Percentiles rank a stretch among this genome's conserved stretches.
These are phyloP conservation scores for Cerastis leucographa DNA, from an alignment of 2,888 invertebrate genomes.

Conservation along the genomic window DNA sequence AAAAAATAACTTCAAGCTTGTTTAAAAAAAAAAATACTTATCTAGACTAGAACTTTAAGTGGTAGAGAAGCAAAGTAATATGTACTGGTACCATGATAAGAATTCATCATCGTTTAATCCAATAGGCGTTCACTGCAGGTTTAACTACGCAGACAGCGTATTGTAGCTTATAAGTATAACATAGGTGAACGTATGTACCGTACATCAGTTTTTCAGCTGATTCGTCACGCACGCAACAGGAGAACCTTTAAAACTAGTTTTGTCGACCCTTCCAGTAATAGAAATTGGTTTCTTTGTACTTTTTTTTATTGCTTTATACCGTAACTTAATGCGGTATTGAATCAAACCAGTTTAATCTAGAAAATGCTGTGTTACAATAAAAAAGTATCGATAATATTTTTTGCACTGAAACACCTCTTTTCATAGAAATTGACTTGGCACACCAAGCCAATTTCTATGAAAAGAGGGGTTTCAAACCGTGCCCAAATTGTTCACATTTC, in stretches of 20 bases:
- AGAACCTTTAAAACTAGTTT: not conserved
- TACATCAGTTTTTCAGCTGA: not conserved
- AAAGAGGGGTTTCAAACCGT: slow-evolving; percentile 28
- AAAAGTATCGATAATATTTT: slow-evolving; percentile 33
- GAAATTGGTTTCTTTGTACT: slow-evolving; percentile 16
- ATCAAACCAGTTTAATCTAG: slow-evolving; percentile 8
- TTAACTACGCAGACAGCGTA: too few species aligned
- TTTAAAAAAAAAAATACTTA: too few species aligned
- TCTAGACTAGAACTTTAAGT: not conserved
- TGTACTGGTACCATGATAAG: too few species aligned
- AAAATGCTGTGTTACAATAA: slow-evolving; percentile 25
- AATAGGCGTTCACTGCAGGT: too few species aligned
- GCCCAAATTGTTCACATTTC: slow-evolving; percentile 21
- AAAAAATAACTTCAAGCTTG: too few species aligned
- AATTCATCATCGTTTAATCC: not conserved
- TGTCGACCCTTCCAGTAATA: not conserved
- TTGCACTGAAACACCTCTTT: too few species aligned
- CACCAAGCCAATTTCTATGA: slow-evolving; percentile 32
- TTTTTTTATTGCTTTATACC: not conserved
- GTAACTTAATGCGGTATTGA: slow-evolving; percentile 1
- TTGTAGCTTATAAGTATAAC: too few species aligned
- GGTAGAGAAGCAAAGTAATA: not conserved
- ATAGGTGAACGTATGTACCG: not conserved
- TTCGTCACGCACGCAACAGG: not conserved
- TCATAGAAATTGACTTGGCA: too few species aligned